Evolutionary conservation across 2,113 vertebrate genomes (phyloP).

Genomic region (Steatornis caripensis): DNA sequence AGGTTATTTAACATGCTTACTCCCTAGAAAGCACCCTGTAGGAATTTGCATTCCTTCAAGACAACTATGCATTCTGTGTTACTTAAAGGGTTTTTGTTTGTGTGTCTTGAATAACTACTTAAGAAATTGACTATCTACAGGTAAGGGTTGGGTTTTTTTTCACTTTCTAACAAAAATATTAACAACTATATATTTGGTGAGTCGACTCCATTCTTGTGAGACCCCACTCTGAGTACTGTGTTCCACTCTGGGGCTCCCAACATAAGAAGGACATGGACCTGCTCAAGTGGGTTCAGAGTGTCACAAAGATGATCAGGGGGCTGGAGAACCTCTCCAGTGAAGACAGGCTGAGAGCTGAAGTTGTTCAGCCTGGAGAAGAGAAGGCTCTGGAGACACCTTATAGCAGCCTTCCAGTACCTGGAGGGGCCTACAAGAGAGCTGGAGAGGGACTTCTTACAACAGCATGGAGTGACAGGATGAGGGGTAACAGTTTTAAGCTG

Average conservation of each 20-base stretch:
- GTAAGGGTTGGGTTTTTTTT: background rate
- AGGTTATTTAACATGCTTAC: background rate
- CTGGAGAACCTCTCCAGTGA: background rate
- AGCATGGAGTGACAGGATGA: accelerated
- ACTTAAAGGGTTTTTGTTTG: background rate
- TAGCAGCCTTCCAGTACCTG: background rate
- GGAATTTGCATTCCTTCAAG: background rate
- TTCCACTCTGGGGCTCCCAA: background rate
- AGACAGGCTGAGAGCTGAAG: background rate
- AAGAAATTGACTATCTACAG: background rate
- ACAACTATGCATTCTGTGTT: background rate
- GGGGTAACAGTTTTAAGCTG: accelerated
- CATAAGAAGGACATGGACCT: background rate
- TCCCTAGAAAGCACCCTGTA: background rate
- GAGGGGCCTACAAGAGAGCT: background rate
- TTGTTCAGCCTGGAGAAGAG: background rate
- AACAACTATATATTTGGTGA: background rate
- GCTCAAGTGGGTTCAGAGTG: accelerated
- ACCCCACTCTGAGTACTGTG: background rate
- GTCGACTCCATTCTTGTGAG: accelerated
- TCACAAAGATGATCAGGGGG: accelerated
- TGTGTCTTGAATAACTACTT: background rate
- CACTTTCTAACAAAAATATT: background rate
- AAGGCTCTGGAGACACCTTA: background rate
- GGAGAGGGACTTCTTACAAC: accelerated